Percentiles rank a stretch among this genome's conserved stretches.
Evolutionary conservation across 2,113 vertebrate genomes (phyloP).

Genomic region (Podiceps cristatus): DNA sequence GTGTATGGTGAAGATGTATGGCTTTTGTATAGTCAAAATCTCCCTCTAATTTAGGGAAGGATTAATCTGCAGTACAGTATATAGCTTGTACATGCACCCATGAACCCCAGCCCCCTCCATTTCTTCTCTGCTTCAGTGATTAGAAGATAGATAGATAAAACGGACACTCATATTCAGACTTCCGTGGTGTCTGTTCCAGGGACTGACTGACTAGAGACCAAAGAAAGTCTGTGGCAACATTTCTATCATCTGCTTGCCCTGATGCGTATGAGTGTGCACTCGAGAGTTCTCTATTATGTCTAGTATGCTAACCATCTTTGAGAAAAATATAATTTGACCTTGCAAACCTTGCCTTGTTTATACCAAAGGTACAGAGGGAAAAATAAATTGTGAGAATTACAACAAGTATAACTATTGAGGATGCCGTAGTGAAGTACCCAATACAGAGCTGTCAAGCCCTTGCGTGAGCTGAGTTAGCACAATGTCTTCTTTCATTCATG

Average conservation of each 20-base stretch:
- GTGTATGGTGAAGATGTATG: neutral
- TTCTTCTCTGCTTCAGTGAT: neutral
- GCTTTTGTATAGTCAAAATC: neutral
- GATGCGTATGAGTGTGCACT: neutral
- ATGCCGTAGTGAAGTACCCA: neutral
- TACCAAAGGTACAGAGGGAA: neutral
- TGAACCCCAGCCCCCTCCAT: neutral
- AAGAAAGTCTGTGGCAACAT: neutral
- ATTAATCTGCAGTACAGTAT: neutral
- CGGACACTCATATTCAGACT: neutral
- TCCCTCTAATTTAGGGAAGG: neutral
- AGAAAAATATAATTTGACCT: neutral
- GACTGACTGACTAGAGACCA: neutral
- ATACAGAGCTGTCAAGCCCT: neutral
- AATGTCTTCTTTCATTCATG: constrained; percentile 17
- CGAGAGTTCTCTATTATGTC: neutral
- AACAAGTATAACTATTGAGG: neutral
- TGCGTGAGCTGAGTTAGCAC: neutral
- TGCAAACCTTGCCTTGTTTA: neutral
- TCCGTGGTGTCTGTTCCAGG: neutral
- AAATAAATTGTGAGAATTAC: neutral
- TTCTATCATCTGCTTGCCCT: neutral
- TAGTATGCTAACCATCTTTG: neutral
- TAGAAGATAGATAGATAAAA: neutral
- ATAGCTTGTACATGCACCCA: neutral